These are phyloP conservation scores for Atta cephalotes DNA, from an alignment of 1,140 invertebrate species.

Conservation along the genomic window DNA sequence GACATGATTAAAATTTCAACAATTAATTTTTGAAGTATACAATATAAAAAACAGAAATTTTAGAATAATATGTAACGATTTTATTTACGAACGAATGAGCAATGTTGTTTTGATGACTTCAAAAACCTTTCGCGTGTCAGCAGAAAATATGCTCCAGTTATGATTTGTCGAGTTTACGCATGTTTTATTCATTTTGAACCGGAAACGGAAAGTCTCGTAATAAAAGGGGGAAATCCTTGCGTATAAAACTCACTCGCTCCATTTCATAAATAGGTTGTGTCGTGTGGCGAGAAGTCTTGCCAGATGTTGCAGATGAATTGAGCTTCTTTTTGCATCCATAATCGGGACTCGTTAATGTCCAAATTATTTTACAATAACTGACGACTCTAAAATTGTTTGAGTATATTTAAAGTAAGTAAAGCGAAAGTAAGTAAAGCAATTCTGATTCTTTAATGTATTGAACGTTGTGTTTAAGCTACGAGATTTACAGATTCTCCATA, in stretches of 20 bases:
- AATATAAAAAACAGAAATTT: background rate
- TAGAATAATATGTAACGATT: background rate
- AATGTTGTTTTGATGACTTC: background rate
- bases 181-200: slow-evolving; percentile 63
- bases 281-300: slow-evolving; percentile 68
- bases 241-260: slow-evolving; percentile 60
- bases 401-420: background rate
- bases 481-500: background rate
- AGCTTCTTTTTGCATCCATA: slow-evolving; percentile 28
- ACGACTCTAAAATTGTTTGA: background rate
- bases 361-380: background rate
- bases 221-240: slow-evolving; percentile 60
- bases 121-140: background rate
- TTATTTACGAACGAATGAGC: background rate
- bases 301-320: slow-evolving; percentile 61
- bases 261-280: slow-evolving; percentile 70
- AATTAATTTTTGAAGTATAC: background rate
- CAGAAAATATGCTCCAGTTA: background rate
- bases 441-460: background rate
- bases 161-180: background rate
- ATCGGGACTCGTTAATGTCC: background rate
- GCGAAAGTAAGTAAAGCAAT: background rate
- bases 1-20: background rate
- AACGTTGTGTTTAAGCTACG: background rate
- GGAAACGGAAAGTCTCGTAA: slow-evolving; percentile 65